These are phyloP conservation scores for Amphiprion percula DNA, from an alignment of 2,113 vertebrate genomes.

Conservation along the genomic window DNA sequence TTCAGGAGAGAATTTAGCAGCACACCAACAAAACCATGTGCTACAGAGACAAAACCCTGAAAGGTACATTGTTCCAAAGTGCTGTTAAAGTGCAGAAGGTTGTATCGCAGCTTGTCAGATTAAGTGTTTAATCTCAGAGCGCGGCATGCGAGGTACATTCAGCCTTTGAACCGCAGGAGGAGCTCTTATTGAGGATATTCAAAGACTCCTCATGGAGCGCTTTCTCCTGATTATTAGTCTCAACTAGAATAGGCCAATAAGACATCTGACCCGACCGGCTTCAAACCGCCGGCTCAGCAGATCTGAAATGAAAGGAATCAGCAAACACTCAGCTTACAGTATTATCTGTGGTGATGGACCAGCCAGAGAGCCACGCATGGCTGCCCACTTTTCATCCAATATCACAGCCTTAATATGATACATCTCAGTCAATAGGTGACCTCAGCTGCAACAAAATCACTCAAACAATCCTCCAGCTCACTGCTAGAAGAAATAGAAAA, in stretches of 20 bases:
- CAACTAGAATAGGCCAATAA: slow-evolving; percentile 7
- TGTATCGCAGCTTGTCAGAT: slow-evolving; percentile 5
- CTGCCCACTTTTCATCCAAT: background rate
- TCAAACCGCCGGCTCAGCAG: slow-evolving; percentile 24
- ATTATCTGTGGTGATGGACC: background rate
- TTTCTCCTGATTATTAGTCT: slow-evolving; percentile 20
- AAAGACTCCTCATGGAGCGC: background rate
- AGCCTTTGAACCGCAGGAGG: background rate
- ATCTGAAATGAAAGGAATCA: slow-evolving; percentile 13
- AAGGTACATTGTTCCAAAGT: background rate
- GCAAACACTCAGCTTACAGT: slow-evolving; percentile 33
- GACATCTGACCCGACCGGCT: background rate
- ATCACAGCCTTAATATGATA: background rate
- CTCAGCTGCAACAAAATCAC: background rate
- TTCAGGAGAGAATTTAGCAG: background rate
- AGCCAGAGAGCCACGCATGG: background rate
- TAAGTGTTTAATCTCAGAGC: slow-evolving; percentile 5
- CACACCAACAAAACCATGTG: background rate
- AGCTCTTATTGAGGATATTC: background rate
- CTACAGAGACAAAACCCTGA: background rate
- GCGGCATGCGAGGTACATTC: background rate
- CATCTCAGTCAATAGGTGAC: slow-evolving; percentile 4
- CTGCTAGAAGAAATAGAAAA: background rate
- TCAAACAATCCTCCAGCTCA: background rate
- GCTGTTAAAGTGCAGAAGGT: background rate